Percentiles rank a stretch among this genome's conserved stretches.
Conservation (phyloP, 2,888 invertebrate genomes). For the Tolmerus cingulatus region DNA sequence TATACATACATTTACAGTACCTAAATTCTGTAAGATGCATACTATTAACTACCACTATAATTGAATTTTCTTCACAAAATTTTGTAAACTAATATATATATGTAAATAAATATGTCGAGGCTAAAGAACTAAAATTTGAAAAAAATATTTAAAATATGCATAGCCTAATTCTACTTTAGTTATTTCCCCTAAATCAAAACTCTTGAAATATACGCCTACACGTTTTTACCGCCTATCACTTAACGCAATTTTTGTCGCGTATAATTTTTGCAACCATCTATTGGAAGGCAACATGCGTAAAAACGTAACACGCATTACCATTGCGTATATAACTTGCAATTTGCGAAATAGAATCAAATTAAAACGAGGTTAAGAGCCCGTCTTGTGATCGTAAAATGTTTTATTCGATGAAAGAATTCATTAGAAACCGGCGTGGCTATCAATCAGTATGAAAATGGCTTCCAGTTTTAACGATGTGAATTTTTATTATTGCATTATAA, state of each 20-base stretch:
- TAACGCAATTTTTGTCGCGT: neutral
- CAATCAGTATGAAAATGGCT: slow-evolving; percentile 5
- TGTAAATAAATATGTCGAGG: too few relatives aligned
- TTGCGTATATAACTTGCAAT: slow-evolving; percentile 1
- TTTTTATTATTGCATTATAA: slow-evolving; percentile 23
- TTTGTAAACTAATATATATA: too few relatives aligned
- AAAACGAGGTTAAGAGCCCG: slow-evolving; percentile 21
- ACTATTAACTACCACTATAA: too few relatives aligned
- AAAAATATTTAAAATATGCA: neutral
- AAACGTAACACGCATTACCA: neutral
- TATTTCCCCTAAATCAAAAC: neutral
- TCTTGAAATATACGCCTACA: neutral
- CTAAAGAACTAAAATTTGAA: neutral
- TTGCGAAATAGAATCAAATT: slow-evolving; percentile 24
- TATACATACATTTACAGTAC: too few relatives aligned
- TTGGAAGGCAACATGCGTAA: neutral
- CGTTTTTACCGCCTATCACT: neutral
- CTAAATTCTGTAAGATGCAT: too few relatives aligned
- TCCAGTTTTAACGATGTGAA: slow-evolving; percentile 9
- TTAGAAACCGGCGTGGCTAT: slow-evolving; percentile 2
- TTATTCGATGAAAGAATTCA: slow-evolving; percentile 14
- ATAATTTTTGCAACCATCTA: neutral
- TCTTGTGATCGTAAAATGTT: slow-evolving; percentile 20
- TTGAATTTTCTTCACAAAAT: too few relatives aligned
- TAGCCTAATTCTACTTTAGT: neutral